Conservation (phyloP, 2,113 vertebrate genomes). For the Azemiops feae region DNA sequence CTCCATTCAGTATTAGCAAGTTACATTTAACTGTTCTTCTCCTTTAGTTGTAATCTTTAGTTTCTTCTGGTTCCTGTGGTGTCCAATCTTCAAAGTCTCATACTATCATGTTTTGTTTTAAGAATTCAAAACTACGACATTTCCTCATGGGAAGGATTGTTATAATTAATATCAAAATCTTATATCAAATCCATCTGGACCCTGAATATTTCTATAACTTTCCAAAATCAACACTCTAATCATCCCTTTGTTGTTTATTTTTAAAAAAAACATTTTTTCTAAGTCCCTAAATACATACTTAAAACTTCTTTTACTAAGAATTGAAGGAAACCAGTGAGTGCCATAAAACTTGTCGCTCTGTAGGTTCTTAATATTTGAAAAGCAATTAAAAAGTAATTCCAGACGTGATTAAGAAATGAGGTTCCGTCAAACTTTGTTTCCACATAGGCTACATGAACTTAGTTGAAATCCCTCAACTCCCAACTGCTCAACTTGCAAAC, state of each 20-base stretch:
- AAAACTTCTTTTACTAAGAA: neutral
- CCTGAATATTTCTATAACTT: neutral
- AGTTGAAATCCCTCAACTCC: neutral
- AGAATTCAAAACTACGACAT: neutral
- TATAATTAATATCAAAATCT: neutral
- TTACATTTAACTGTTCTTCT: too few species aligned
- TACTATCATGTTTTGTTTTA: too few species aligned
- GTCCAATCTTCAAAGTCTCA: too few species aligned
- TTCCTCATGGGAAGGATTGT: neutral
- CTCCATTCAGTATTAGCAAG: too few species aligned
- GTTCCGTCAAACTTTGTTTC: neutral
- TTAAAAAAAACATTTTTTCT: neutral
- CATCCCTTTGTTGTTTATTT: neutral
- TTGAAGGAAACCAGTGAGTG: neutral
- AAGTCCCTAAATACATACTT: neutral
- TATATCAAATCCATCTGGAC: neutral
- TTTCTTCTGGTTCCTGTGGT: too few species aligned
- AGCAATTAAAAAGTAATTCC: neutral
- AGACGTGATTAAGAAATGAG: neutral
- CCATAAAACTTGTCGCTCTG: neutral
- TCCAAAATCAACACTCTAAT: neutral
- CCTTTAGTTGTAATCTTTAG: too few species aligned
- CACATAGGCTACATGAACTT: neutral
- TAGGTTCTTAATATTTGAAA: neutral
- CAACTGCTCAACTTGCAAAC: neutral